A percentile compares a stretch with the other conserved stretches of the same genome.
Conservation (phyloP, 2,113 vertebrate genomes). For the Nycticryphes semicollaris region DNA sequence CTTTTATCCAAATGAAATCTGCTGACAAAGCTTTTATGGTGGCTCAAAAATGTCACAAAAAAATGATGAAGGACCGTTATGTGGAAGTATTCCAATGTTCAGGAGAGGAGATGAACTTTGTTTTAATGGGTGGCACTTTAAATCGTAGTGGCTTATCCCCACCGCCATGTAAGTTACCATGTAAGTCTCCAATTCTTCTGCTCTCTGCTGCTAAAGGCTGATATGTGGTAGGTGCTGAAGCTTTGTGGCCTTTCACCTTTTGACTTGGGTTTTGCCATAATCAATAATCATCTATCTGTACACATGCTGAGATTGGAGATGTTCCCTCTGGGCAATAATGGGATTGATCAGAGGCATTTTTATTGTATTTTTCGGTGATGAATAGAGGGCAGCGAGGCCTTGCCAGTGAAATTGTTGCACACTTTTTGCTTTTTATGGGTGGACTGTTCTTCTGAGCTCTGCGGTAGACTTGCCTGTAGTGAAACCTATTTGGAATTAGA, state of each 20-base stretch:
- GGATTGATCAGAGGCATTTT: conserved; percentile 52
- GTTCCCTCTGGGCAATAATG: conserved; percentile 45
- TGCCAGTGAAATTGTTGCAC: conserved; percentile 30
- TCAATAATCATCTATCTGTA: conserved; percentile 51
- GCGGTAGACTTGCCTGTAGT: conserved; percentile 38
- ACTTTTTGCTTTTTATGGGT: conserved; percentile 46
- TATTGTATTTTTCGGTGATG: conserved; percentile 26
- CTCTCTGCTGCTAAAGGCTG: conserved; percentile 71
- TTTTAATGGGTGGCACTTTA: conserved; percentile 96
- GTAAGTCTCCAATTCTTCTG: conserved; percentile 78
- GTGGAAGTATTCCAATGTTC: conserved; percentile 98
- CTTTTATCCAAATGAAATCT: conserved; percentile 97
- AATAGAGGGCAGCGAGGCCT: conserved; percentile 49
- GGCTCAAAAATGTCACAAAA: conserved; percentile 95
- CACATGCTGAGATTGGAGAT: conserved; percentile 51
- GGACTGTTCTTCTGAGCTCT: conserved; percentile 59
- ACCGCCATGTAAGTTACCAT: conserved; percentile 97
- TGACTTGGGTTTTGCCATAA: conserved; percentile 57
- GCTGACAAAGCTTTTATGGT: conserved; percentile 90
- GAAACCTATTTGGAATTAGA: conserved; percentile 15
- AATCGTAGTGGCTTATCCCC: conserved; percentile 96
- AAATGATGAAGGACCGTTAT: conserved; percentile 97
- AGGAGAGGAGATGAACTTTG: conserved; percentile 97
- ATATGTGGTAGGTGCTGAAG: conserved; percentile 73
- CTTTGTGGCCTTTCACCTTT: conserved; percentile 59